Percentiles rank a stretch among this genome's conserved stretches.
These are phyloP conservation scores for Amitus sp. DNA, from an alignment of 2,888 invertebrate genomes.

Conservation along the genomic window DNA sequence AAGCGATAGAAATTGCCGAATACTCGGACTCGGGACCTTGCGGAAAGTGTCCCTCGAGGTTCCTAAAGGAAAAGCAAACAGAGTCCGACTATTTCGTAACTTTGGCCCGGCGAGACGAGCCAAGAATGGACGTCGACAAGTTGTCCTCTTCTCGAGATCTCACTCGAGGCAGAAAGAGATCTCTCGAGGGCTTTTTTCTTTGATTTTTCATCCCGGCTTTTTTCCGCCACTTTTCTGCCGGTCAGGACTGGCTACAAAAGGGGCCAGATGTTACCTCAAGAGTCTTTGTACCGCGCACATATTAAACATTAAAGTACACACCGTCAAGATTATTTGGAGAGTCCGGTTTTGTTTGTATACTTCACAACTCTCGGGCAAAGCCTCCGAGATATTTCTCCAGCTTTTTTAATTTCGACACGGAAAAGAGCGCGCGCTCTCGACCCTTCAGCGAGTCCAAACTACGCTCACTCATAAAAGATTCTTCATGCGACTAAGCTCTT, in stretches of 20 bases:
- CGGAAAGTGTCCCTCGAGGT: constrained; percentile 32
- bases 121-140: constrained; percentile 27
- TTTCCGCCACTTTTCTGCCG: constrained; percentile 18
- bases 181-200: constrained; percentile 28
- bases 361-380: constrained; percentile 55
- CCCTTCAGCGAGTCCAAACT: background rate
- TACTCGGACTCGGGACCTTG: no score
- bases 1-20: no score
- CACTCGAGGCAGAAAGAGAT: constrained; percentile 20
- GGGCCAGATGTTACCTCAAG: constrained; percentile 27
- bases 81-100: constrained; percentile 35
- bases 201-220: constrained; percentile 5
- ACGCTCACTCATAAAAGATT: background rate
- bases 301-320: constrained; percentile 51
- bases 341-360: constrained; percentile 56
- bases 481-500: background rate
- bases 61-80: constrained; percentile 25
- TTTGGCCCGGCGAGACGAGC: constrained; percentile 12
- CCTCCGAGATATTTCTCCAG: constrained; percentile 11
- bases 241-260: constrained; percentile 37
- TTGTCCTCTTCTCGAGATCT: constrained; percentile 20
- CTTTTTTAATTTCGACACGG: background rate
- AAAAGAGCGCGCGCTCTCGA: background rate
- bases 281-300: constrained; percentile 39
- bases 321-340: constrained; percentile 55